Percentiles rank a stretch among this genome's conserved stretches.
Evolutionary conservation across 2,888 invertebrate species (phyloP).

Genomic region (Sminthurinus aureus): DNA sequence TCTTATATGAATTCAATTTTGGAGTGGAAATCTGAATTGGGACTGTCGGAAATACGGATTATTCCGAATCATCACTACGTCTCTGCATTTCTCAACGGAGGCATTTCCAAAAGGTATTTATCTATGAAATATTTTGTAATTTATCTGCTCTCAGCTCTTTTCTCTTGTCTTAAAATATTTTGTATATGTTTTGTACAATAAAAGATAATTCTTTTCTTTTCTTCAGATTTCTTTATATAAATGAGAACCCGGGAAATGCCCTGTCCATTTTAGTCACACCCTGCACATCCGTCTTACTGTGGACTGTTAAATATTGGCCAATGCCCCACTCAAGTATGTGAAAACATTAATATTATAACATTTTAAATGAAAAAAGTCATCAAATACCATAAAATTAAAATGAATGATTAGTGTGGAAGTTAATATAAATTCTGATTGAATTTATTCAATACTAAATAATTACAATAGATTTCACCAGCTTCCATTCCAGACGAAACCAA

Average conservation of each 20-base stretch:
- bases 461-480: background rate
- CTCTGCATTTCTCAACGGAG: constrained; percentile 56
- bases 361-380: background rate
- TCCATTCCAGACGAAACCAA: background rate
- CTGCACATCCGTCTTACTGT: constrained; percentile 63
- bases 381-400: too few relatives aligned
- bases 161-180: background rate
- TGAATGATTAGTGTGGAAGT: too few relatives aligned
- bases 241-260: constrained; percentile 61
- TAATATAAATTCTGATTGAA: too few relatives aligned
- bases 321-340: constrained; percentile 1
- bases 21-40: constrained; percentile 34
- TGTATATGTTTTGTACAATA: background rate
- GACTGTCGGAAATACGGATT: constrained; percentile 46
- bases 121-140: too few relatives aligned
- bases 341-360: background rate
- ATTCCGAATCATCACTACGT: constrained; percentile 57
- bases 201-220: background rate
- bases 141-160: background rate
- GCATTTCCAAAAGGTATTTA: constrained; percentile 50
- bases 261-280: constrained; percentile 64
- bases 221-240: constrained; percentile 63
- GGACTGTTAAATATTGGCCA: constrained; percentile 61
- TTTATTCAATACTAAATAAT: too few relatives aligned
- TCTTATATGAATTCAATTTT: constrained; percentile 23